These are phyloP conservation scores for Emydocephalus ijimae DNA, from an alignment of 2,113 vertebrate species.

Conservation along the genomic window DNA sequence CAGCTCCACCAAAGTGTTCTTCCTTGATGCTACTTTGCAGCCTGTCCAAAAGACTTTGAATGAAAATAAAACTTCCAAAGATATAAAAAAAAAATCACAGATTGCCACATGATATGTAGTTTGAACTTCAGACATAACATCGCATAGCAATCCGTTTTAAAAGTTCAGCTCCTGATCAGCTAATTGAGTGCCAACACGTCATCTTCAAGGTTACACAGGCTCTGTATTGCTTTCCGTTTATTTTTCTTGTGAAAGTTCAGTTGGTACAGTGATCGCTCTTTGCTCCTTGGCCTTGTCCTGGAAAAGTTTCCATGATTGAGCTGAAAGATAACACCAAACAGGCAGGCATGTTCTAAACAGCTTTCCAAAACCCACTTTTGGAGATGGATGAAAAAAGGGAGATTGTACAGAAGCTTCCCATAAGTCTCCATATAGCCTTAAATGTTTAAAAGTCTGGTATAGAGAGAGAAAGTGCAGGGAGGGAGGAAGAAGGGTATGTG, in stretches of 20 bases:
- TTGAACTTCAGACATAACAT: conserved; percentile 10
- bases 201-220: conserved; percentile 52
- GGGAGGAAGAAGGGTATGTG: neutral
- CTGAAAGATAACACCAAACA: conserved; percentile 59
- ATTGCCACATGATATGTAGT: neutral
- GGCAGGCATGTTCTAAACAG: conserved; percentile 42
- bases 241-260: conserved; percentile 37
- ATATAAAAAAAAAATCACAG: neutral
- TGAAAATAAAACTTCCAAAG: neutral
- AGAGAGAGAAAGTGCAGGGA: neutral
- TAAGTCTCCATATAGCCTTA: conserved; percentile 17
- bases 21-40: neutral
- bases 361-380: conserved; percentile 43
- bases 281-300: conserved; percentile 61
- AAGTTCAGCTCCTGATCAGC: conserved; percentile 40
- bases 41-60: neutral
- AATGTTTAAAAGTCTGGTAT: neutral
- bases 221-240: conserved; percentile 51
- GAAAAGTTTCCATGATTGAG: conserved; percentile 67
- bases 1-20: neutral
- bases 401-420: conserved; percentile 30
- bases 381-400: conserved; percentile 48
- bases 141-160: neutral
- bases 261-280: conserved; percentile 57
- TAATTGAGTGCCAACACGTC: conserved; percentile 44